A percentile compares a stretch with the other conserved stretches of the same genome.
These are phyloP conservation scores for Morbakka virulenta DNA, from an alignment of 30 jellyfish, hydroid and myxozoan genomes.

Conservation along the genomic window DNA sequence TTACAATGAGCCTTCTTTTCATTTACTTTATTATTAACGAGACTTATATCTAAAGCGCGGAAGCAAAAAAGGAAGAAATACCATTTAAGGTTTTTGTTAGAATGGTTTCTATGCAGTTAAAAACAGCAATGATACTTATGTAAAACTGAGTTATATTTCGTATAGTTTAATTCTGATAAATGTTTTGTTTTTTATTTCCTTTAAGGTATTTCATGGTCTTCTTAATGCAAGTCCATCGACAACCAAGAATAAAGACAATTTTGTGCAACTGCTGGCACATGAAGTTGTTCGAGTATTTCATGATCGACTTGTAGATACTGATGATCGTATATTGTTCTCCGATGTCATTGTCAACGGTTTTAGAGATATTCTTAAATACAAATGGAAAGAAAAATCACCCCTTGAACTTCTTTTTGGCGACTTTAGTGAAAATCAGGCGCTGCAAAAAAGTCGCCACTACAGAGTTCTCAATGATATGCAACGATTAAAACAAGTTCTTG, in stretches of 20 bases:
- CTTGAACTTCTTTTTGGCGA: conserved; percentile 77
- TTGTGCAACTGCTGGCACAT: conserved; percentile 67
- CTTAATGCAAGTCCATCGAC: conserved; percentile 64
- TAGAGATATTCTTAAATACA: conserved; percentile 55
- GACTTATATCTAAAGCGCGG: no score
- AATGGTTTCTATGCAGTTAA: no score
- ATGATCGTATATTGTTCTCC: conserved; percentile 55
- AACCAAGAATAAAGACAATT: conserved; percentile 62
- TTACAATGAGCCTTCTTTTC: no score
- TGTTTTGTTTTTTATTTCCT: neutral
- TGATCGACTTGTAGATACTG: conserved; percentile 67
- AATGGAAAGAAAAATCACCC: conserved; percentile 63
- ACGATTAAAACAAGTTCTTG: conserved; percentile 59
- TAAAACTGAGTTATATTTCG: neutral
- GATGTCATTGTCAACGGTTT: conserved; percentile 32
- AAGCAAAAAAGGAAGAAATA: no score
- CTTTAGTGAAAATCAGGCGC: conserved; percentile 58
- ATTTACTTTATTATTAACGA: no score
- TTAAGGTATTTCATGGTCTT: conserved; percentile 66
- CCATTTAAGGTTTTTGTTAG: no score
- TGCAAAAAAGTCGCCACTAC: conserved; percentile 47
- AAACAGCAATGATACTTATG: no score
- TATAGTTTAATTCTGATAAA: neutral
- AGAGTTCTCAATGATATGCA: conserved; percentile 60
- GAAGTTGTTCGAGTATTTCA: conserved; percentile 70